phyloP scores from a whole-genome alignment of 2,888 invertebrate species.

The Campoplex capitator region DNA sequence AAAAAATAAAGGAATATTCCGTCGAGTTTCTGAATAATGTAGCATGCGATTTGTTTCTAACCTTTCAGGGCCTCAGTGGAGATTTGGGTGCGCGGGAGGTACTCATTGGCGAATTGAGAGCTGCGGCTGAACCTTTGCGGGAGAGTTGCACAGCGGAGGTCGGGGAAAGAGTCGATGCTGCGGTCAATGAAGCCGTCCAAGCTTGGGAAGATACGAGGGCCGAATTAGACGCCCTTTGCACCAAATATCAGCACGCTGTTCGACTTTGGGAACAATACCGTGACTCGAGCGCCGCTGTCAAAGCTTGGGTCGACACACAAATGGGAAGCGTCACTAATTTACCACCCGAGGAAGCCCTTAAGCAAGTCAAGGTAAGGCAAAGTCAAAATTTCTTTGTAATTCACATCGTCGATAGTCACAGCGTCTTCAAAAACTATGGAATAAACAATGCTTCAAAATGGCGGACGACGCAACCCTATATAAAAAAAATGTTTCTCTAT shows the following conservation, averaged over 20 bases:
- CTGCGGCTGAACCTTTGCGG: slow-evolving; percentile 90
- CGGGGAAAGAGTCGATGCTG: slow-evolving; percentile 90
- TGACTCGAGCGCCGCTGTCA: slow-evolving; percentile 91
- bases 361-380: slow-evolving; percentile 89
- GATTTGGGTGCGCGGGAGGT: slow-evolving; percentile 91
- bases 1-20: neutral
- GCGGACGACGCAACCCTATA: neutral
- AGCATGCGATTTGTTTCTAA: slow-evolving; percentile 8
- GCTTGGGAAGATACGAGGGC: slow-evolving; percentile 93
- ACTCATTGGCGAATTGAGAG: slow-evolving; percentile 89
- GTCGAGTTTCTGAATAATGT: neutral
- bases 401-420: neutral
- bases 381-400: slow-evolving; percentile 18
- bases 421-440: neutral
- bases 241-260: slow-evolving; percentile 92
- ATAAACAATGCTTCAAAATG: neutral
- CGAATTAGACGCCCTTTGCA: slow-evolving; percentile 91
- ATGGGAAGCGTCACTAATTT: slow-evolving; percentile 90
- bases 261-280: slow-evolving; percentile 93
- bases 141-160: slow-evolving; percentile 90
- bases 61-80: slow-evolving; percentile 89
- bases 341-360: slow-evolving; percentile 89
- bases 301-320: slow-evolving; percentile 91
- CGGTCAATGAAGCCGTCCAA: slow-evolving; percentile 91
- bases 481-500: neutral